Base-by-base conservation (phyloP, 2,888 invertebrate genomes). In the Chaetoderma sp. region DNA sequence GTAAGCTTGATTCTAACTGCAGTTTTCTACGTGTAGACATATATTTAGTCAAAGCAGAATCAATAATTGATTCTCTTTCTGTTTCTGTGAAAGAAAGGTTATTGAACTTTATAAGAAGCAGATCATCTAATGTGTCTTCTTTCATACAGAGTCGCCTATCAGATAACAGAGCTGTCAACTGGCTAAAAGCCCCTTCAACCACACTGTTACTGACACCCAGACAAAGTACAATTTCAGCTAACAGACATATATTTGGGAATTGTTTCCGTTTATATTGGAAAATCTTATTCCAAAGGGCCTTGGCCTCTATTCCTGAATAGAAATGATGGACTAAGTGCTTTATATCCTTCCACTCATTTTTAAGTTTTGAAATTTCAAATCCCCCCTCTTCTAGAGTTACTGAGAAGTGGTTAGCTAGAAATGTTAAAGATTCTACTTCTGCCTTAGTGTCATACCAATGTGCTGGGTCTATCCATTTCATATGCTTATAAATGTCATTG, bases 191-290 rank as follows among this genome's bases (percentile, higher is more conserved):
- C 23, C 18, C 28, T 23, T 57, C 58, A 4, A 57, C 45, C 25
- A 44, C 13, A 21, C 58, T 42, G 28, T 57, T 57, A 30, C 21
- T 57, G 21, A 36, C 6, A 4, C 44, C 42, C 18, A 57, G 23
- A 18, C 27, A 44, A 13, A 57, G 28, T n/a, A 57, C 42, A n/a
- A 44, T 5, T 25, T 57, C 45, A n/a, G 21, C 58, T 21, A 57
- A 13, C 5, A 57, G 6, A 30, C 23, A 44, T 4, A 57, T 44
- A 36, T 57, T 57, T 57, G 58, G 58, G 45, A 57, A 57, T 4
- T 10, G 5, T n/a, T 57, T 32, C 28, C 27, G 21, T 36, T 27
- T 56, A 36, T 39, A 56, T 1, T 25, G n/a, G 18, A 56, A 10
- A 56, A 56, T 36, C 10, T 56, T 45, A 6, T 45, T 45, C 47